Base-by-base conservation (phyloP, 23 tunicate genomes). In the Pegea sp. region DNA sequence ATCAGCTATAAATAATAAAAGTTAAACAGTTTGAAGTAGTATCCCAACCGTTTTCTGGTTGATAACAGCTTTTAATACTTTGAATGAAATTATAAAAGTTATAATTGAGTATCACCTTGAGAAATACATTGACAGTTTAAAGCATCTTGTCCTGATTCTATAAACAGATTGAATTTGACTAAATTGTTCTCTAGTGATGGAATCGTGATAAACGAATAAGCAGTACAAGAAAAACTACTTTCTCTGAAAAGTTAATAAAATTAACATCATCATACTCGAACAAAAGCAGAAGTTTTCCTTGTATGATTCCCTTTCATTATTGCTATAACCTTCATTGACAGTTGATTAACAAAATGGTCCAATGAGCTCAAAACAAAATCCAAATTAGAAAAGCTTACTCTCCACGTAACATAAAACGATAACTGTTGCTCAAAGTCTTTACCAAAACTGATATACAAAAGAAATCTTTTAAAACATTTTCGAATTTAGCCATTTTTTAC, bases 401-500 rank as follows among this genome's bases (percentile, higher is more conserved):
- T 54, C 30, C 93, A 80, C 34, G 71, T 79, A 5, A 80, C 93
- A 43, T 66, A 80, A 62, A 80, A 80, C 48, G 66, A 71, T 60
- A 80, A 49, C 46, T 80, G 93, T 53, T 80, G 93, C 48, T 80
- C 93, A 44, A 80, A 80, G 46, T 80, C 93, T 44, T 74, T 71
- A 2, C 93, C 93, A 55, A 80, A 80, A 11, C 72, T 53, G 18
- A 80, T 55, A 64, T 71, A 62, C 18, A n/a, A 16, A 22, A 49
- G 33, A 0, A 13, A 22, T n/a, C 19, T 20, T 19, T 0, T 0
- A 52, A 22, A 20, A 22, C 16, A 25, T 0, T 20, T 19, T 0
- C 0, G 21, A 56, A 56, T 27, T 27, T 22, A 33, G 5, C 33
- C 23, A 22, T 18, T 13, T 5, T 28, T 19, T 59, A 71, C 70